These are phyloP conservation scores for Capitulum mitella DNA, from an alignment of 2,888 invertebrate species.

Conservation along the genomic window DNA sequence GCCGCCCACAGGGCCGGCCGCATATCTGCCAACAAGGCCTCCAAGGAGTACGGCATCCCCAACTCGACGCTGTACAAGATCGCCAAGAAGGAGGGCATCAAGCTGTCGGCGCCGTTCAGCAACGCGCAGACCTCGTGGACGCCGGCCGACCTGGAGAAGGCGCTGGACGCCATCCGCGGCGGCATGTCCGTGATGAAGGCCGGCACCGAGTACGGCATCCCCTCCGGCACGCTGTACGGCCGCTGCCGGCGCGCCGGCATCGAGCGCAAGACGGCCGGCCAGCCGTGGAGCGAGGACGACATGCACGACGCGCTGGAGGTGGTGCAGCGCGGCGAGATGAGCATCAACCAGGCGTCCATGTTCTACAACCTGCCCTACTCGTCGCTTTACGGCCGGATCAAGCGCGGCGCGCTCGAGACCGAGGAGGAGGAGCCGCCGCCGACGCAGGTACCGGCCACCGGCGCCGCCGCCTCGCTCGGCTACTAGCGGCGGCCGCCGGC, in stretches of 20 bases:
- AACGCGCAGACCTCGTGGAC: slow-evolving; percentile 84
- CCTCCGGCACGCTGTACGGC: slow-evolving; percentile 79
- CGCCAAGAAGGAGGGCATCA: slow-evolving; percentile 78
- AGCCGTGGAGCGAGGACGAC: slow-evolving; percentile 84
- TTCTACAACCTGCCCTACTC: slow-evolving; percentile 86
- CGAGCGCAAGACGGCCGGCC: slow-evolving; percentile 55
- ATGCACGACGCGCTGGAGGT: slow-evolving; percentile 86
- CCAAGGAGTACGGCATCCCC: slow-evolving; percentile 74
- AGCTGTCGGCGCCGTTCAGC: slow-evolving; percentile 81
- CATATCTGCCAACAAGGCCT: slow-evolving; percentile 83
- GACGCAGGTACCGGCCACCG: slow-evolving; percentile 19
- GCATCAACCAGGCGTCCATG: slow-evolving; percentile 86
- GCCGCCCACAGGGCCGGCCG: slow-evolving; percentile 9
- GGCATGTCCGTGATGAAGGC: slow-evolving; percentile 68
- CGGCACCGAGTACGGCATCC: slow-evolving; percentile 77
- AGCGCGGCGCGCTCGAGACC: slow-evolving; percentile 42
- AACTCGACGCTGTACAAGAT: slow-evolving; percentile 88
- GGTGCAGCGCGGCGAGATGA: slow-evolving; percentile 83
- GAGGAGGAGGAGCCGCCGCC: slow-evolving; percentile 31
- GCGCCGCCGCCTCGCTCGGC: slow-evolving; percentile 15
- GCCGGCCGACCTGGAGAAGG: slow-evolving; percentile 45
- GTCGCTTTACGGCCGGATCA: slow-evolving; percentile 79
- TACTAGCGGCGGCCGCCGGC: slow-evolving; percentile 2
- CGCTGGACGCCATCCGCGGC: slow-evolving; percentile 54
- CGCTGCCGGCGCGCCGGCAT: slow-evolving; percentile 84